Evolutionary conservation across 1,140 invertebrate species (phyloP).

Genomic region (Leptinotarsa lineolata): DNA sequence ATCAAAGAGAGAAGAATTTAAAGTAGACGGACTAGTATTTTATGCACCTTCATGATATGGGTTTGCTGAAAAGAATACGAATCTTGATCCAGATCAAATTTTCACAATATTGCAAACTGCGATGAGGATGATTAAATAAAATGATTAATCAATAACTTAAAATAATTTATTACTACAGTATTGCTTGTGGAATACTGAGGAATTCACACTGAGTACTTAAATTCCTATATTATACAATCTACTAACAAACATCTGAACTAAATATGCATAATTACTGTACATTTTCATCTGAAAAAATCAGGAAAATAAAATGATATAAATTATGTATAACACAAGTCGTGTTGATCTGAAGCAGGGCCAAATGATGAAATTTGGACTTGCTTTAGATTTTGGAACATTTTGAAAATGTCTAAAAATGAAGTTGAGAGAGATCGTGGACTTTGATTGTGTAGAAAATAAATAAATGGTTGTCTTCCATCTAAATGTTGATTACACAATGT

Average conservation of each 20-base stretch:
- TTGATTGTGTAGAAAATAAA: too few species aligned
- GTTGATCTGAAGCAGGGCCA: neutral
- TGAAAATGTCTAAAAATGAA: neutral
- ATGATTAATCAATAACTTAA: constrained; percentile 32
- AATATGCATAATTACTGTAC: constrained; percentile 33
- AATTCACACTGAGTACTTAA: constrained; percentile 33
- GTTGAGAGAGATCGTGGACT: neutral
- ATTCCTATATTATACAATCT: constrained; percentile 21
- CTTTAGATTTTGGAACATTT: neutral
- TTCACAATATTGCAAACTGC: too few species aligned
- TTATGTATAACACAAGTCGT: neutral
- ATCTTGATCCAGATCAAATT: too few species aligned
- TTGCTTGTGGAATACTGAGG: constrained; percentile 37
- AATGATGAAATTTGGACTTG: neutral
- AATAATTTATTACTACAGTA: constrained; percentile 41
- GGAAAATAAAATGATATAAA: constrained; percentile 36
- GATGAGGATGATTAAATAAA: neutral
- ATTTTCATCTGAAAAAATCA: constrained; percentile 37
- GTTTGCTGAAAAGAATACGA: too few species aligned
- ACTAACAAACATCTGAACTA: constrained; percentile 21
- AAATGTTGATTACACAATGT: too few species aligned
- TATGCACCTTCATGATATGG: too few species aligned
- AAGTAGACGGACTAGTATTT: too few species aligned
- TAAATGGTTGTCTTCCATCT: too few species aligned
- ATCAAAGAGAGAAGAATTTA: too few species aligned